These are phyloP conservation scores for Prunella strophiata DNA, from an alignment of 2,797 vertebrate genomes.

Conservation along the genomic window DNA sequence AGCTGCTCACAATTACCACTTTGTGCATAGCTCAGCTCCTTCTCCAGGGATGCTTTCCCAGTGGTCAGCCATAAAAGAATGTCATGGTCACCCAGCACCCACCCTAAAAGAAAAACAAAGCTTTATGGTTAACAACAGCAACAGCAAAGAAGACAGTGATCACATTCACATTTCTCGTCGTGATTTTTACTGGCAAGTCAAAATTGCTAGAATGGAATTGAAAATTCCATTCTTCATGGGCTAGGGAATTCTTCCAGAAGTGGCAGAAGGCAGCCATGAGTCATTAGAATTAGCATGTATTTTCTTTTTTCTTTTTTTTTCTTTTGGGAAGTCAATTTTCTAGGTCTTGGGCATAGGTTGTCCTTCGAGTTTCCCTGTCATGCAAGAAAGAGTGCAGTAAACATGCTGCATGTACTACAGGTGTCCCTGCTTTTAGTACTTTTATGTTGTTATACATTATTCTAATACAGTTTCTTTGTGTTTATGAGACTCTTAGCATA, in stretches of 20 bases:
- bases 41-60: neutral
- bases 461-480: neutral
- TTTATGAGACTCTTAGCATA: neutral
- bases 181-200: neutral
- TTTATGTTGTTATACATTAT: neutral
- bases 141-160: neutral
- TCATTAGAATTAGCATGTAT: neutral
- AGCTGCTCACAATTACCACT: neutral
- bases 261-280: neutral
- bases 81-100: neutral
- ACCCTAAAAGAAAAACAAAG: neutral
- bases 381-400: neutral
- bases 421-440: neutral
- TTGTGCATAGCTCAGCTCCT: neutral
- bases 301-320: neutral
- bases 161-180: neutral
- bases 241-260: neutral
- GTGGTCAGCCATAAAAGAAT: neutral
- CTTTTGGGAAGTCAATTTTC: neutral
- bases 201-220: neutral
- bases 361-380: neutral
- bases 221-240: neutral
- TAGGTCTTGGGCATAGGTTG: neutral
- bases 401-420: neutral
- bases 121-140: neutral